Conservation (phyloP, 2,797 vertebrate species). For the Pogonophryne albipinna region DNA sequence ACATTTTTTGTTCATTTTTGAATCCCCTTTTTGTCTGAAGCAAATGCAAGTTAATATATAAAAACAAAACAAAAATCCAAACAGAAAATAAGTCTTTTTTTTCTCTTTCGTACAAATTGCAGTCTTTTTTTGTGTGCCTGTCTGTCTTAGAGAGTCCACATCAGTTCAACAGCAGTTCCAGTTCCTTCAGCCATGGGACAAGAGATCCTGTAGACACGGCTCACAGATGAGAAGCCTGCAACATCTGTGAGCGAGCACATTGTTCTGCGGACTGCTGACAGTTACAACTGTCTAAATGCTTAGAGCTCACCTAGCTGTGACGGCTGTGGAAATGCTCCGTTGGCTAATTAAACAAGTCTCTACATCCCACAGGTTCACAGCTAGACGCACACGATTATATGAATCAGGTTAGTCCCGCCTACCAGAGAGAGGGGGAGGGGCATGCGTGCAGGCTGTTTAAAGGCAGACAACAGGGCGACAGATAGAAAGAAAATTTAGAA, state of each 20-base stretch:
- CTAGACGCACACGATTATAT: constrained; percentile 65
- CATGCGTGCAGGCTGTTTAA: constrained; percentile 66
- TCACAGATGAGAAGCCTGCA: constrained; percentile 41
- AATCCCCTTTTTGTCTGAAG: constrained; percentile 85
- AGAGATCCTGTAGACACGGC: constrained; percentile 47
- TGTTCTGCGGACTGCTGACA: constrained; percentile 40
- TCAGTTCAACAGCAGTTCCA: constrained; percentile 79
- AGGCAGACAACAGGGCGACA: constrained; percentile 54
- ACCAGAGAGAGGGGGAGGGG: constrained; percentile 48
- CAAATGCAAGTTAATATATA: constrained; percentile 93
- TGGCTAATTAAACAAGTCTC: constrained; percentile 57
- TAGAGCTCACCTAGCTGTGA: constrained; percentile 40
- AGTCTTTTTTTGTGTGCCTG: constrained; percentile 85
- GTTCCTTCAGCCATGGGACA: constrained; percentile 45
- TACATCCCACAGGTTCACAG: constrained; percentile 73
- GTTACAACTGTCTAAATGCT: constrained; percentile 61
- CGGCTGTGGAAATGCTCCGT: constrained; percentile 53
- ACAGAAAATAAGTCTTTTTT: constrained; percentile 66
- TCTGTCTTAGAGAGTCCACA: constrained; percentile 82
- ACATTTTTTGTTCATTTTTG: constrained; percentile 87
- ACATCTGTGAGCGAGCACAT: constrained; percentile 37
- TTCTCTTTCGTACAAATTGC: constrained; percentile 74
- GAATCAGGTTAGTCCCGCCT: constrained; percentile 64
- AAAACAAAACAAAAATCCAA: constrained; percentile 67
- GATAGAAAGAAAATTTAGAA: constrained; percentile 53